Conservation (phyloP, 2,113 vertebrate species). For the Todiramphus chloris region DNA sequence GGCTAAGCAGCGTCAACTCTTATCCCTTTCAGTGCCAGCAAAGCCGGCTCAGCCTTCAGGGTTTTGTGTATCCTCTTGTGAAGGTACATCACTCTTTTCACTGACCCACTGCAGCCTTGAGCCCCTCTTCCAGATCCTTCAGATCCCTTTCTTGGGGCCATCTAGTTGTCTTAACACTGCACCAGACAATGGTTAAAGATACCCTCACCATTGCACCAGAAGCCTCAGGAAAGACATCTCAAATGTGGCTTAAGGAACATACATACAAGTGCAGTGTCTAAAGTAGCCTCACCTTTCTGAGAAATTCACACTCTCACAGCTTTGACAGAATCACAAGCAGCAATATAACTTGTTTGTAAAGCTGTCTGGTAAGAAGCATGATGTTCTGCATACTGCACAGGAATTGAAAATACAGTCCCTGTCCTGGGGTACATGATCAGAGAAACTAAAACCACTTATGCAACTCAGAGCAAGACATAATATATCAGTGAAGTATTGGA, state of each 20-base stretch:
- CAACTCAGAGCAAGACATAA: not conserved
- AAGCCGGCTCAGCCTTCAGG: not conserved
- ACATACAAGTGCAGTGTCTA: not conserved
- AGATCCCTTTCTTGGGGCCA: not conserved
- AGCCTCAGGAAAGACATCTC: not conserved
- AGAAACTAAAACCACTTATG: not conserved
- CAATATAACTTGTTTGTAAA: not conserved
- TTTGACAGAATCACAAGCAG: conserved; percentile 1
- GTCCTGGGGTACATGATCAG: not conserved
- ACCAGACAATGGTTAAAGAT: not conserved
- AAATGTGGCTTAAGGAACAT: not conserved
- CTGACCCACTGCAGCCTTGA: not conserved
- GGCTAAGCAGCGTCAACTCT: not conserved
- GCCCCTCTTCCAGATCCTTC: not conserved
- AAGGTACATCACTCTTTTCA: not conserved
- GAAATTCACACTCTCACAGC: not conserved
- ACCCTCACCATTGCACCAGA: not conserved
- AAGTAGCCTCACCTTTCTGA: not conserved
- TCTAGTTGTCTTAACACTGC: not conserved
- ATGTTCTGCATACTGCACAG: not conserved
- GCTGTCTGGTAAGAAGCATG: not conserved
- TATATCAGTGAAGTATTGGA: not conserved
- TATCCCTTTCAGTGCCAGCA: not conserved
- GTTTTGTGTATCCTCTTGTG: not conserved
- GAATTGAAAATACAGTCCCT: not conserved